Evolutionary conservation across 2,888 invertebrate genomes (phyloP).

Genomic region (Vanessa cardui): DNA sequence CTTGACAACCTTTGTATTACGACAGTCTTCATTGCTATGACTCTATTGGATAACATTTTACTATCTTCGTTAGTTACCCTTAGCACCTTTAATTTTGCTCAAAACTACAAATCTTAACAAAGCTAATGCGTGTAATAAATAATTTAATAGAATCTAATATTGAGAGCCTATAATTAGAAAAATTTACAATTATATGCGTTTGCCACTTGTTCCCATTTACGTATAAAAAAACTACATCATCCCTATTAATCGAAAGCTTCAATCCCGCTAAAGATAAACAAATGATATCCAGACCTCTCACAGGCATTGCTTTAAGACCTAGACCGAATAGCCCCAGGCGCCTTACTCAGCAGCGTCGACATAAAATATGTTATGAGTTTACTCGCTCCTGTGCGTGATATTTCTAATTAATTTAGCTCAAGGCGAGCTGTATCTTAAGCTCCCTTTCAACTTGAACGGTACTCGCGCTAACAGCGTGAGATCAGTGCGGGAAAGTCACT

Average conservation of each 20-base stretch:
- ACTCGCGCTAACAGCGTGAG: conserved; percentile 34
- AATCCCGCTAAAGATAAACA: conserved; percentile 15
- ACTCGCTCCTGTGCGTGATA: conserved; percentile 55
- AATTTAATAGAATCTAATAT: too few relatives aligned
- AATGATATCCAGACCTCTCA: conserved; percentile 1
- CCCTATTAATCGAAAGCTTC: neutral
- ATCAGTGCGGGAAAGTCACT: conserved; percentile 26
- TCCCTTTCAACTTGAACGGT: conserved; percentile 29
- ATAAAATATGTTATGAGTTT: conserved; percentile 58
- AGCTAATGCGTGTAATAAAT: too few relatives aligned
- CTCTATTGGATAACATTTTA: too few relatives aligned
- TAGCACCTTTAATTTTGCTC: too few relatives aligned
- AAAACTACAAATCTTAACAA: too few relatives aligned
- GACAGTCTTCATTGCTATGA: too few relatives aligned
- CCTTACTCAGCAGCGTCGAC: conserved; percentile 13
- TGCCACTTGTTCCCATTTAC: too few relatives aligned
- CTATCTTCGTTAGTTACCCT: too few relatives aligned
- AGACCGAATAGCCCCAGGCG: conserved; percentile 27
- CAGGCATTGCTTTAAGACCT: conserved; percentile 12
- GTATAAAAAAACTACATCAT: too few relatives aligned
- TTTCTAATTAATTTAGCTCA: conserved; percentile 61
- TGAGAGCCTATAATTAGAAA: too few relatives aligned
- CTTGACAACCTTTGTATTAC: too few relatives aligned
- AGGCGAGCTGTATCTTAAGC: conserved; percentile 46
- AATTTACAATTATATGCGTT: too few relatives aligned